Conservation (phyloP, 2,113 vertebrate species). For the Myodes glareolus region DNA sequence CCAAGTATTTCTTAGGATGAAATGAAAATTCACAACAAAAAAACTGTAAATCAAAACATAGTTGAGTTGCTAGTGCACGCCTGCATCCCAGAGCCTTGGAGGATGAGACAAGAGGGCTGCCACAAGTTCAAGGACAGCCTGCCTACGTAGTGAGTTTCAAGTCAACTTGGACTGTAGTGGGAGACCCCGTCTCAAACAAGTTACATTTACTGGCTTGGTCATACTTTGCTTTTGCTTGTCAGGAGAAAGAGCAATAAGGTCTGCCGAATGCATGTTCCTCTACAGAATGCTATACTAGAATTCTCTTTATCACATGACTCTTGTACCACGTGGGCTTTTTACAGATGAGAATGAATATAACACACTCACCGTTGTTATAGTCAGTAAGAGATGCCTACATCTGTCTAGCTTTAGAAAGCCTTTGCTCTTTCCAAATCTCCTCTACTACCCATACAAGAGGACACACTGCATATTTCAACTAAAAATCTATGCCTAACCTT, state of each 20-base stretch:
- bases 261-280: not conserved
- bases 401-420: not conserved
- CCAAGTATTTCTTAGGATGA: not conserved
- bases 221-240: not conserved
- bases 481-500: constrained; percentile 1
- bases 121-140: not conserved
- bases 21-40: constrained; percentile 32
- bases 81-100: not conserved
- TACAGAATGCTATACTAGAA: not conserved
- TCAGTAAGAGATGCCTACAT: not conserved
- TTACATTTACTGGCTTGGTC: not conserved
- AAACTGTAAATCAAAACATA: not conserved
- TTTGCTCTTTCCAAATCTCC: not conserved
- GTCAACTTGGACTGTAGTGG: not conserved
- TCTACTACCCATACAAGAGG: not conserved
- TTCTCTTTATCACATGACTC: not conserved
- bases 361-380: not conserved
- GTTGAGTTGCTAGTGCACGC: not conserved
- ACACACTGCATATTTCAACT: not conserved
- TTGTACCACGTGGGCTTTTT: not conserved
- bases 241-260: not conserved
- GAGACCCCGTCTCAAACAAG: not conserved
- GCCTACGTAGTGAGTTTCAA: not conserved
- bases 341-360: not conserved
- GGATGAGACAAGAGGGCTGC: not conserved